Evolutionary conservation across 2,888 invertebrate genomes (phyloP).

Genomic region (Morinoia aosen): DNA sequence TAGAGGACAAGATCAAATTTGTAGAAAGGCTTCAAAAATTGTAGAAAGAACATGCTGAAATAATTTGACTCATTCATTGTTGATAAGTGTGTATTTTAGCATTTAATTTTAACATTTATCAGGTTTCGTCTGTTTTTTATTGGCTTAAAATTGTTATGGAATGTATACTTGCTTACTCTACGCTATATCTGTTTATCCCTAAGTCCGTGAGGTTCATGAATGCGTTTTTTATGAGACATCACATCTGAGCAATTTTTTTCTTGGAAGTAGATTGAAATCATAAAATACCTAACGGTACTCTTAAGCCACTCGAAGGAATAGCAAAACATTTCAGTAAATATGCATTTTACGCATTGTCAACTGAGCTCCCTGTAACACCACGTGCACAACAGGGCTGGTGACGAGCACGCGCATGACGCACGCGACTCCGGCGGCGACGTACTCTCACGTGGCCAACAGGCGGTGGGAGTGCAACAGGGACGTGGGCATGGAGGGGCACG

Average conservation of each 20-base stretch:
- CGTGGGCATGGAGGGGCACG: conserved; percentile 73
- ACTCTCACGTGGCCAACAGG: conserved; percentile 80
- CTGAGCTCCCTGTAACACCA: not conserved
- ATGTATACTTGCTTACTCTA: not conserved
- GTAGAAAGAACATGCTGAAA: not conserved
- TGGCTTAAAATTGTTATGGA: no score
- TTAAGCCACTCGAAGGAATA: not conserved
- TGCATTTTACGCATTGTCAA: not conserved
- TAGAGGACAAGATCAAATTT: not conserved
- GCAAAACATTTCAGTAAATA: not conserved
- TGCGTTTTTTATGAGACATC: not conserved
- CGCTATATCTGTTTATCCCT: not conserved
- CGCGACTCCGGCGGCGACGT: conserved; percentile 87
- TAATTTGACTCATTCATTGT: not conserved
- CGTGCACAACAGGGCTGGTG: conserved; percentile 77
- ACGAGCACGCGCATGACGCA: conserved; percentile 91
- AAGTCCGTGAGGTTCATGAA: not conserved
- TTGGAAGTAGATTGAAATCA: not conserved
- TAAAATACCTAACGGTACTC: not conserved
- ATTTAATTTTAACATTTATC: no score
- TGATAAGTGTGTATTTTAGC: not conserved
- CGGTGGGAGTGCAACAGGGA: conserved; percentile 71
- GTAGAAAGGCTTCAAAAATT: not conserved
- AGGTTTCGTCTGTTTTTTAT: no score
- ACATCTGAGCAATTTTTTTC: not conserved